Evolutionary conservation across 37 sponge, comb jelly and placozoan genomes (phyloP).

Genomic region (Ephydatia muelleri): DNA sequence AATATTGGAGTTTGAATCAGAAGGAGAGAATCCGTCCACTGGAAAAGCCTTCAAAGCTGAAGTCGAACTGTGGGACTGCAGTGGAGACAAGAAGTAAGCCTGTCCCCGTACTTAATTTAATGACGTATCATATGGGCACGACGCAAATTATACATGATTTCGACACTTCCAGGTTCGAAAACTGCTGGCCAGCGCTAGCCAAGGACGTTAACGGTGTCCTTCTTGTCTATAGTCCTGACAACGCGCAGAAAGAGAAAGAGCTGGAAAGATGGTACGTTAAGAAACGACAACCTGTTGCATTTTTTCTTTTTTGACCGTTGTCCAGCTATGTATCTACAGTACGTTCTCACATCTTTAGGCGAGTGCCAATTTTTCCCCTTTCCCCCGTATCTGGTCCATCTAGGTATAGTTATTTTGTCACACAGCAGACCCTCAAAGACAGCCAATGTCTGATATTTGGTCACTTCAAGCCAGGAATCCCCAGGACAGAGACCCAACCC

Average conservation of each 20-base stretch:
- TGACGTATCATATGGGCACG: not conserved
- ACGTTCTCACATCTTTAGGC: not conserved
- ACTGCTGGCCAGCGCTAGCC: slow-evolving; percentile 82
- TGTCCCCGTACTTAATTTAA: not conserved
- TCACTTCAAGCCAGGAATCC: slow-evolving; percentile 20
- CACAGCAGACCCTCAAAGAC: slow-evolving; percentile 51
- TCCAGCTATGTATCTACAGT: not conserved
- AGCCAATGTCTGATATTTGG: slow-evolving; percentile 60
- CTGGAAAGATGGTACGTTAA: slow-evolving; percentile 62
- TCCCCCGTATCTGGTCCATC: not conserved
- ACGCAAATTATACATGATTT: not conserved
- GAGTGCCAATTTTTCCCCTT: not conserved
- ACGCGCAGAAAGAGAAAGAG: slow-evolving; percentile 45
- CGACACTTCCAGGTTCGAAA: slow-evolving; percentile 58
- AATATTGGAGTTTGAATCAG: slow-evolving; percentile 76
- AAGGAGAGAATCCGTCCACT: slow-evolving; percentile 37
- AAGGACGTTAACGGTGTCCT: slow-evolving; percentile 77
- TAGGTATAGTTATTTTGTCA: slow-evolving; percentile 71
- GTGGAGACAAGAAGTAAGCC: slow-evolving; percentile 68
- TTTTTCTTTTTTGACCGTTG: not conserved
- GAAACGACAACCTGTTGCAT: not conserved
- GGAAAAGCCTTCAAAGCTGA: slow-evolving; percentile 47
- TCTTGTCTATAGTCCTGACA: slow-evolving; percentile 58
- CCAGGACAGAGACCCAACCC: not conserved
- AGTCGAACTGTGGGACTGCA: slow-evolving; percentile 86